Conservation (phyloP, 2,113 vertebrate genomes). For the Brevimyrus niger region DNA sequence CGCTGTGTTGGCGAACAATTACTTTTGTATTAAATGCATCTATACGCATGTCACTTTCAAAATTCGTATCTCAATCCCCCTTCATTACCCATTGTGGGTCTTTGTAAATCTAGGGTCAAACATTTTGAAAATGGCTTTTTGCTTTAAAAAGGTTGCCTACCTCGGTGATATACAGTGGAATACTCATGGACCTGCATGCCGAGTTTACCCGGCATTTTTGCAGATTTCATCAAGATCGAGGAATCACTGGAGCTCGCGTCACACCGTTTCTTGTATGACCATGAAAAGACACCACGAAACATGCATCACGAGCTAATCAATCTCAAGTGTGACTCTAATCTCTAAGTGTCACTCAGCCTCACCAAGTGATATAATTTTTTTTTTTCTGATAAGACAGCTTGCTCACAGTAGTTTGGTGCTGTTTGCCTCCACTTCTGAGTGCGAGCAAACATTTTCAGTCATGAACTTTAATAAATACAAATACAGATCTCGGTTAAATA, state of each 20-base stretch:
- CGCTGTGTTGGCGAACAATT: too few species aligned
- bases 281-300: neutral
- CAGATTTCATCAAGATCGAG: neutral
- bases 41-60: too few species aligned
- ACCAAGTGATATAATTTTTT: neutral
- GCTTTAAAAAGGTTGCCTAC: too few species aligned
- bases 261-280: neutral
- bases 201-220: neutral
- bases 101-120: too few species aligned
- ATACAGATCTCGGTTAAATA: neutral
- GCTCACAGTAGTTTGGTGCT: neutral
- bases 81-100: too few species aligned
- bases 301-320: neutral
- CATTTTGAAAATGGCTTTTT: too few species aligned
- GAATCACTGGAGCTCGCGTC: neutral
- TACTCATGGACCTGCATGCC: neutral
- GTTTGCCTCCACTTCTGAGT: neutral
- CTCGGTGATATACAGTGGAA: neutral
- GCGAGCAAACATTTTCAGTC: neutral
- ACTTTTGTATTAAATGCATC: too few species aligned
- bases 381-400: neutral
- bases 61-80: too few species aligned
- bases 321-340: neutral
- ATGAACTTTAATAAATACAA: neutral
- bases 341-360: neutral